Percentiles rank a stretch among this genome's conserved stretches.
Conservation (phyloP, 2,113 vertebrate genomes). For the Struthidea cinerea region DNA sequence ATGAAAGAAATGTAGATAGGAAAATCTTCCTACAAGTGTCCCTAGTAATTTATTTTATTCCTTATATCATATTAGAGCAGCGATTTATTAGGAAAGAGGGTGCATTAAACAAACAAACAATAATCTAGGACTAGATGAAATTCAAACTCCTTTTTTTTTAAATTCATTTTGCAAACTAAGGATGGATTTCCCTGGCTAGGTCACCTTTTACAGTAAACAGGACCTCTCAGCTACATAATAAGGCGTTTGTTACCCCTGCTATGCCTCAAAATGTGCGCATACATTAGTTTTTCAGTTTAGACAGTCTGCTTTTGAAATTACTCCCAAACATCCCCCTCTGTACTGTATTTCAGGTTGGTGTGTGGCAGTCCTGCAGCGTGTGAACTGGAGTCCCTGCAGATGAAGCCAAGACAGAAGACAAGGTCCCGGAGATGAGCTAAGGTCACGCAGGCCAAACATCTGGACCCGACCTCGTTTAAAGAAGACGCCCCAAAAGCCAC, state of each 20-base stretch:
- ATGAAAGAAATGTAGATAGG: neutral
- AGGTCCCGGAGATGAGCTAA: neutral
- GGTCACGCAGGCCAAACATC: neutral
- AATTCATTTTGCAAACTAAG: neutral
- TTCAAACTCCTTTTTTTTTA: neutral
- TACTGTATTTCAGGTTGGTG: neutral
- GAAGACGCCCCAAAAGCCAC: neutral
- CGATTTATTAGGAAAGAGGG: neutral
- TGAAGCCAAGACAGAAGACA: neutral
- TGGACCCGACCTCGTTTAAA: neutral
- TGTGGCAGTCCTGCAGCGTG: rapidly evolving
- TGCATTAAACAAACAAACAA: neutral
- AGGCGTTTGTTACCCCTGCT: neutral
- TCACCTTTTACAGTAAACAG: neutral
- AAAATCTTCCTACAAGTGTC: neutral
- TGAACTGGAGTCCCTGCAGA: neutral
- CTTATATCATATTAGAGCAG: neutral
- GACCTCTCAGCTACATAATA: neutral
- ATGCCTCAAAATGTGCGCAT: neutral
- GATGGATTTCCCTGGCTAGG: neutral
- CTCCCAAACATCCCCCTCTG: neutral
- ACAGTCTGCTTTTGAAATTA: neutral
- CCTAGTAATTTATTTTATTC: neutral
- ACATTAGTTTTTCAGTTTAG: neutral
- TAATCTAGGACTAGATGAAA: neutral